These are phyloP conservation scores for Ochotona princeps DNA, from an alignment of 2,113 vertebrate genomes.

Conservation along the genomic window DNA sequence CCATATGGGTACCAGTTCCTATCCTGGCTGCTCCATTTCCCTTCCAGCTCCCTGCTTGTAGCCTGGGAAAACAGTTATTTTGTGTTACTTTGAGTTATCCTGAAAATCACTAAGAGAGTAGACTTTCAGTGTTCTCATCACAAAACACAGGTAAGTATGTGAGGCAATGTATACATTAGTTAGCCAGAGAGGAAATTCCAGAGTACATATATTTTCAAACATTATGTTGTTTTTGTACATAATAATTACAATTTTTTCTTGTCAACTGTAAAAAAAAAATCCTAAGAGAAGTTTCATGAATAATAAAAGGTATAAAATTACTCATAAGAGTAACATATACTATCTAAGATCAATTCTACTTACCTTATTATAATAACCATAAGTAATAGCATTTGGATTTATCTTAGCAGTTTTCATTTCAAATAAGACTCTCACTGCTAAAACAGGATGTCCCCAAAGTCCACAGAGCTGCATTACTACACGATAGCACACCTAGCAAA, in stretches of 20 bases:
- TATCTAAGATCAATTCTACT: constrained; percentile 27
- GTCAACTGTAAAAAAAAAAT: not conserved
- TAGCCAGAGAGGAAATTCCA: not conserved
- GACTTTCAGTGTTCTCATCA: constrained; percentile 1
- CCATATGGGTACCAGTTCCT: no score
- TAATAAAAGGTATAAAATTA: constrained; percentile 27
- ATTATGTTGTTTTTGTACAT: not conserved
- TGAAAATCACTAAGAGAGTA: not conserved
- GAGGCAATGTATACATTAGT: not conserved
- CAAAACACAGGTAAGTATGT: not conserved
- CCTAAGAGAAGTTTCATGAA: not conserved
- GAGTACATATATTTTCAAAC: not conserved
- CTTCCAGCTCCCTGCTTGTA: no score
- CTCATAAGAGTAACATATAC: not conserved
- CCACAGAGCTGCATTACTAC: constrained; percentile 99
- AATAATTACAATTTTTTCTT: not conserved
- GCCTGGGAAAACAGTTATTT: no score
- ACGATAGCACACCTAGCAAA: constrained; percentile 95
- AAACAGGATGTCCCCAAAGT: constrained; percentile 94
- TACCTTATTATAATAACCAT: constrained; percentile 99
- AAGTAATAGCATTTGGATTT: constrained; percentile 97
- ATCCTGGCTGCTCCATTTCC: no score
- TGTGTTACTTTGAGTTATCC: not conserved
- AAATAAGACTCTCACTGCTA: constrained; percentile 96
- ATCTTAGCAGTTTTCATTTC: constrained; percentile 98